Percentiles rank a stretch among this genome's conserved stretches.
These are phyloP conservation scores for Xiphias gladius DNA, from an alignment of 2,113 vertebrate genomes.

Conservation along the genomic window DNA sequence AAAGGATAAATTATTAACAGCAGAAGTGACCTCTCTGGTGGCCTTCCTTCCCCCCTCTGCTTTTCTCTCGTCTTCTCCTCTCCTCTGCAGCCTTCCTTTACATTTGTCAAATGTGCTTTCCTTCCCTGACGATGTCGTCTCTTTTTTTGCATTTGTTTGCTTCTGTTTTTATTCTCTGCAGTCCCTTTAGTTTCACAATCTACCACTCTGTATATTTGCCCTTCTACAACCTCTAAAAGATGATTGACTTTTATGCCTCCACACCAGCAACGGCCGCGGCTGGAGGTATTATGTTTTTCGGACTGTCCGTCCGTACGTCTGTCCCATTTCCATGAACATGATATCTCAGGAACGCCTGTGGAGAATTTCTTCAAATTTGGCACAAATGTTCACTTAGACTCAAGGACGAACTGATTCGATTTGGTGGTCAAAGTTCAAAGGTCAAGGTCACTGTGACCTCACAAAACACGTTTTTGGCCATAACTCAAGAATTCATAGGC, in stretches of 20 bases:
- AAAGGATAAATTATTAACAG: slow-evolving; percentile 85
- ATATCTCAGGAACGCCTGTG: neutral
- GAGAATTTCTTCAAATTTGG: neutral
- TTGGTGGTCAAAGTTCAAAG: too few species aligned
- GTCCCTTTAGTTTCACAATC: slow-evolving; percentile 1
- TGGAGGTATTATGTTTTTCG: neutral
- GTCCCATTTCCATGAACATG: neutral
- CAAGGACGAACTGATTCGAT: too few species aligned
- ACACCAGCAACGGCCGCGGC: neutral
- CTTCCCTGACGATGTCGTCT: neutral
- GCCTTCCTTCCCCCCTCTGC: slow-evolving; percentile 60
- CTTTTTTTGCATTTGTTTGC: slow-evolving; percentile 8
- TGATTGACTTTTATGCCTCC: neutral
- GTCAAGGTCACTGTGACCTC: too few species aligned
- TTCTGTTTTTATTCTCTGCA: slow-evolving; percentile 5
- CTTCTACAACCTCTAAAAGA: slow-evolving; percentile 25
- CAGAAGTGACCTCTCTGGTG: slow-evolving; percentile 81
- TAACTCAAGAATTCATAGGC: too few species aligned
- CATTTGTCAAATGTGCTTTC: neutral
- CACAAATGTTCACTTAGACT: neutral
- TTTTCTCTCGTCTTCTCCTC: slow-evolving; percentile 19
- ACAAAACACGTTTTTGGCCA: too few species aligned
- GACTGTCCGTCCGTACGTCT: neutral
- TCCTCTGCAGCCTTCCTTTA: slow-evolving; percentile 32
- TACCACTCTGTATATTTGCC: neutral